Evolutionary conservation across 2,113 vertebrate species (phyloP).

Genomic region (cattle (Bos taurus)): ARS-UCD2.0 NC_037344.1:17851001-17851500

Average conservation of each 20-base stretch:
- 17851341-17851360: not conserved
- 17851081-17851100: not conserved
- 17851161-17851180: not conserved
- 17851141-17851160: accelerated
- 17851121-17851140: not conserved
- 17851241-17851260: not conserved
- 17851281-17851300: not conserved
- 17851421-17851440: not conserved
- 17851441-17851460: not conserved
- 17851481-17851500: not conserved
- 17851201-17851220: not conserved
- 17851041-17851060: not conserved
- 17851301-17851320: not conserved
- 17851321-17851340: not conserved
- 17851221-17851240: not conserved
- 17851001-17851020: not conserved
- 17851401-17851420: not conserved
- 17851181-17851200: not conserved
- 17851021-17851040: not conserved
- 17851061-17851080: not conserved
- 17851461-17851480: not conserved
- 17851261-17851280: not conserved
- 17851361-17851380: not conserved
- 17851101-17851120: accelerated
- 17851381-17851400: not conserved